Evolutionary conservation across 2,113 vertebrate genomes (phyloP), one percentile per base, ranked within the genome.

Genomic region (Aplodontia rufa): DNA sequence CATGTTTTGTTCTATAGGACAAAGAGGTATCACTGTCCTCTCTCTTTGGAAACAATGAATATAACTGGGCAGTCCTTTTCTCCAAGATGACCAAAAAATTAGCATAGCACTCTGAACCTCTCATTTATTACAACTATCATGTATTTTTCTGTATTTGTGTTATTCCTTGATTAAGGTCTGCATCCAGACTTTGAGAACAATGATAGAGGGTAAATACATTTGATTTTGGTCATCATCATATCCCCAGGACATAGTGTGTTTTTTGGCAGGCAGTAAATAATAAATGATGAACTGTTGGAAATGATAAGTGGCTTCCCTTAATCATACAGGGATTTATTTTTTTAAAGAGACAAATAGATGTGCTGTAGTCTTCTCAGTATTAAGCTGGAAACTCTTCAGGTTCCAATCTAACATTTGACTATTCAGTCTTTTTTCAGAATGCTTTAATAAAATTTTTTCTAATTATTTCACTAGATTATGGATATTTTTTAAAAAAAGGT

Each of bases 401-500:
- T 92, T 94, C 66, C 66, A 92, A 35, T 62, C 12, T 90, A 90
- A 95, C 19, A 78, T 83, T 96, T 90, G 51, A 72, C 16, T 53
- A 87, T 90, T 24, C 40, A 89, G 11, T 37, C 32, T 94, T 16
- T 88, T 95, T 91, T 86, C 17, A 89, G 45, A 93, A 79, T 45
- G 16, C 30, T 93, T 83, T 93, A 94, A 92, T 84, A 72, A 89
- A 69, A 90, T 93, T 64, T 87, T 16, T 95, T 91, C 60, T 71
- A 87, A 76, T 90, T 82, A 96, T 88, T 93, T 95, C 62, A 85
- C 37, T 69, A 97, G 64, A 92, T 96, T 96, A 96, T 89, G 16
- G 30, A 91, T 87, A 95, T 93, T 45, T 11, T 79, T 83, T 80
- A 53, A 1, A 3, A 86, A 72, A 81, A 69, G 90, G 45, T 68